Evolutionary conservation across 2,888 invertebrate species (phyloP).

Genomic region (Abrostola tripartita): DNA sequence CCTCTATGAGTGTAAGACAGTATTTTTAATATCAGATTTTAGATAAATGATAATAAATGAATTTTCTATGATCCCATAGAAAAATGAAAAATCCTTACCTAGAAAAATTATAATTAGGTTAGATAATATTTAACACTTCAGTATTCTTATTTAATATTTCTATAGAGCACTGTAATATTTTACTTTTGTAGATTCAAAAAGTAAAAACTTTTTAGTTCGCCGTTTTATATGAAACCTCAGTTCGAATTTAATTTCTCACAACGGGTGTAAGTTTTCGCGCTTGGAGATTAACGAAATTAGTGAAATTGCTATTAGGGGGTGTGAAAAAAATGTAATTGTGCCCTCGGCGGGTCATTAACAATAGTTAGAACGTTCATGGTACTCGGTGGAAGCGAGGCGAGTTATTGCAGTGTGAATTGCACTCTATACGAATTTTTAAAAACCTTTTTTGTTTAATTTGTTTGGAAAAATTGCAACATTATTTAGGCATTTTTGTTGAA

Average conservation of each 20-base stretch:
- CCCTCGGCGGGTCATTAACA: constrained; percentile 85
- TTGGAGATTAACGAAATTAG: constrained; percentile 78
- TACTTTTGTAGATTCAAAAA: constrained; percentile 21
- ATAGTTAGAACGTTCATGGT: constrained; percentile 74
- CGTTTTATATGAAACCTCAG: constrained; percentile 36
- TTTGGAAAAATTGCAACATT: constrained; percentile 9
- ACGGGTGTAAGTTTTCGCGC: constrained; percentile 56
- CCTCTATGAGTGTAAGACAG: no score
- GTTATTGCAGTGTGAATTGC: constrained; percentile 59
- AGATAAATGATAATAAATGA: no score
- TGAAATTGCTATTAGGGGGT: constrained; percentile 80
- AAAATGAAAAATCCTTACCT: background rate
- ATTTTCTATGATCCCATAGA: no score
- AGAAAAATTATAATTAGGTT: background rate
- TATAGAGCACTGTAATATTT: constrained; percentile 6
- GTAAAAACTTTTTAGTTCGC: constrained; percentile 28
- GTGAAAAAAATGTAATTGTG: constrained; percentile 84
- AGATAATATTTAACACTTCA: constrained; percentile 11
- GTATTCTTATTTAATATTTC: constrained; percentile 31
- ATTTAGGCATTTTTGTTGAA: background rate
- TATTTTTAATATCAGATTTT: no score
- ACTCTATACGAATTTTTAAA: constrained; percentile 52
- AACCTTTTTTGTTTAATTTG: constrained; percentile 32
- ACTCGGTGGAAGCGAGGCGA: constrained; percentile 54
- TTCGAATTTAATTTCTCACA: constrained; percentile 47